Conservation (phyloP, 2,113 vertebrate genomes). For the Epinephelus cyanopodus region DNA sequence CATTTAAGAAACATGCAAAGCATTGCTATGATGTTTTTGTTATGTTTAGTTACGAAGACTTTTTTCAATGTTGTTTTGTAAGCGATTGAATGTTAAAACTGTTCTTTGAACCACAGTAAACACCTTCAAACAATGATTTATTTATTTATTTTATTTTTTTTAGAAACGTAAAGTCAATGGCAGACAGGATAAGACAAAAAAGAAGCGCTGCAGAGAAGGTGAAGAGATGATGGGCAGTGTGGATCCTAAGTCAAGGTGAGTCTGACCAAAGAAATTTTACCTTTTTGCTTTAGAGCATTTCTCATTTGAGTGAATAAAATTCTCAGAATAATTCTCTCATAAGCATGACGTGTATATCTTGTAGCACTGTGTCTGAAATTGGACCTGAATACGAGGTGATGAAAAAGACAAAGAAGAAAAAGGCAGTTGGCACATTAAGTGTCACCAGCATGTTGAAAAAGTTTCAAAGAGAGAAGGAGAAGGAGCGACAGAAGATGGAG, state of each 20-base stretch:
- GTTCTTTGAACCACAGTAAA: not conserved
- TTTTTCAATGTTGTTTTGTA: not conserved
- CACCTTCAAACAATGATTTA: not conserved
- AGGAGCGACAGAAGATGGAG: constrained; percentile 74
- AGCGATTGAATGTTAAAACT: not conserved
- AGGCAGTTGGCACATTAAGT: constrained; percentile 81
- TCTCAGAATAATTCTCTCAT: not conserved
- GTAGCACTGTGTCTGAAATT: constrained; percentile 77
- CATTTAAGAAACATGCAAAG: not conserved
- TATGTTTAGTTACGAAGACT: not conserved
- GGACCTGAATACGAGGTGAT: constrained; percentile 70
- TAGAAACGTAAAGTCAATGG: constrained; percentile 91
- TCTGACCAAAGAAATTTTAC: not conserved
- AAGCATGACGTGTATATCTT: not conserved
- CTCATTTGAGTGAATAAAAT: not conserved
- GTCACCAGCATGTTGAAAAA: constrained; percentile 94
- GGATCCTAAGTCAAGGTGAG: constrained; percentile 88
- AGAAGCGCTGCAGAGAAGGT: constrained; percentile 86
- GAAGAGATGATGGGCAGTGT: constrained; percentile 82
- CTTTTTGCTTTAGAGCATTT: not conserved
- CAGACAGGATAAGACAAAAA: constrained; percentile 86
- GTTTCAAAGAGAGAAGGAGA: constrained; percentile 93
- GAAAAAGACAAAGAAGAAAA: constrained; percentile 89
- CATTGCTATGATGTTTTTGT: too few relatives aligned
- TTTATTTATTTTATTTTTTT: too few relatives aligned